Conservation (phyloP, 2,113 vertebrate genomes). For the Egretta garzetta region DNA sequence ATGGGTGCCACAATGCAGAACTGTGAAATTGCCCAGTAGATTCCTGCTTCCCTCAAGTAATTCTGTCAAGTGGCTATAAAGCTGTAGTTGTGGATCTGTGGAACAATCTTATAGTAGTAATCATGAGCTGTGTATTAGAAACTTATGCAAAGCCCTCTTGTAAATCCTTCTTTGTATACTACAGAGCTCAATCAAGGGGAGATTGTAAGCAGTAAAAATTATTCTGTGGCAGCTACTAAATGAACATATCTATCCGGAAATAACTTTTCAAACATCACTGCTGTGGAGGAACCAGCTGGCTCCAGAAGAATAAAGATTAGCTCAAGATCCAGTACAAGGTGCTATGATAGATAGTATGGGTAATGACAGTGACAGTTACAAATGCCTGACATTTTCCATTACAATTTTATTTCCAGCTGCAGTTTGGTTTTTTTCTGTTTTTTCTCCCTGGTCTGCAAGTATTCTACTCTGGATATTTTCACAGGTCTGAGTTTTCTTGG, state of each 20-base stretch:
- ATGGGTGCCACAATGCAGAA: neutral
- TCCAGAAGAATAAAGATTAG: neutral
- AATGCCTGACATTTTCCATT: neutral
- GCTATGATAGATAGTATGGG: neutral
- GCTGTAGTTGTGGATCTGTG: neutral
- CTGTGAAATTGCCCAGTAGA: neutral
- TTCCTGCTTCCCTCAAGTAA: neutral
- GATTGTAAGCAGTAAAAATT: neutral
- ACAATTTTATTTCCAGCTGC: neutral
- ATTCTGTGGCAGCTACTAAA: neutral
- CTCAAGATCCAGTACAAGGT: neutral
- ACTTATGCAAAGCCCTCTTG: neutral
- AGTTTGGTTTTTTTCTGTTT: neutral
- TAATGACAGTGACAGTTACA: neutral
- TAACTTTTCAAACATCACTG: neutral
- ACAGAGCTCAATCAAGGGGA: neutral
- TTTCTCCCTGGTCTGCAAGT: neutral
- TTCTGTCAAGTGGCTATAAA: neutral
- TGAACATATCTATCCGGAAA: neutral
- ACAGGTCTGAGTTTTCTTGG: neutral
- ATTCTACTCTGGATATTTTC: neutral
- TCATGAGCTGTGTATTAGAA: neutral
- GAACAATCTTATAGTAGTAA: neutral
- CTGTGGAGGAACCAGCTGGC: neutral
- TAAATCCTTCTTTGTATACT: neutral